Conservation (phyloP, 2,797 vertebrate species). For the Triplophysa yarkandensis region DNA sequence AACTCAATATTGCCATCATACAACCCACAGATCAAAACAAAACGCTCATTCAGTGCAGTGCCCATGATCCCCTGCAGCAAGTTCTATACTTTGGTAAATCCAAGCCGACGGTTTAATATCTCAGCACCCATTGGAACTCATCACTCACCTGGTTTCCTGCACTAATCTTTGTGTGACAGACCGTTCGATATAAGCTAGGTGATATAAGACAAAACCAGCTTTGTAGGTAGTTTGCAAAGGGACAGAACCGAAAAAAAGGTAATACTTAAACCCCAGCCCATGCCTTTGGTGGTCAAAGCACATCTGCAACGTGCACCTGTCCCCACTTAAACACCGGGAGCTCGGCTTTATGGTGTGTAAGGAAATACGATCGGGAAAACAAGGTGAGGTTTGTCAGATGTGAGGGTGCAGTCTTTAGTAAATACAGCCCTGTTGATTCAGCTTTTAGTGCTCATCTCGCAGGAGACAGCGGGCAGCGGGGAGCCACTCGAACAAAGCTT, state of each 20-base stretch:
- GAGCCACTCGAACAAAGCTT: constrained; percentile 19
- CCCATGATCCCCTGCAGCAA: constrained; percentile 23
- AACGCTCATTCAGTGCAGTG: constrained; percentile 15
- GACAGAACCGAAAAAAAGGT: too few species aligned
- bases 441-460: constrained; percentile 51
- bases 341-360: constrained; percentile 19
- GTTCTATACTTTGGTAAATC: constrained; percentile 32
- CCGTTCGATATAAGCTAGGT: constrained; percentile 24
- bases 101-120: constrained; percentile 29
- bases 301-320: constrained; percentile 44
- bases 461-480: constrained; percentile 29
- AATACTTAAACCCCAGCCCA: neutral
- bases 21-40: constrained; percentile 7
- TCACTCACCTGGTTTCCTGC: constrained; percentile 47
- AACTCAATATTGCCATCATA: constrained; percentile 2
- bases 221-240: too few species aligned
- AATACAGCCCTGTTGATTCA: constrained; percentile 56
- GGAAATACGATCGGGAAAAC: constrained; percentile 48
- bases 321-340: constrained; percentile 37
- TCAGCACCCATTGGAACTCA: constrained; percentile 35
- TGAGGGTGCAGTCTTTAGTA: constrained; percentile 43
- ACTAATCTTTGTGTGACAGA: constrained; percentile 50
- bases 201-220: constrained; percentile 11
- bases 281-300: constrained; percentile 34
- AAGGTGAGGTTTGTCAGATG: constrained; percentile 42